A percentile compares a stretch with the other conserved stretches of the same genome.
phyloP scores from a whole-genome alignment of 1,140 invertebrate genomes.

The Drosophila persimilis region DNA sequence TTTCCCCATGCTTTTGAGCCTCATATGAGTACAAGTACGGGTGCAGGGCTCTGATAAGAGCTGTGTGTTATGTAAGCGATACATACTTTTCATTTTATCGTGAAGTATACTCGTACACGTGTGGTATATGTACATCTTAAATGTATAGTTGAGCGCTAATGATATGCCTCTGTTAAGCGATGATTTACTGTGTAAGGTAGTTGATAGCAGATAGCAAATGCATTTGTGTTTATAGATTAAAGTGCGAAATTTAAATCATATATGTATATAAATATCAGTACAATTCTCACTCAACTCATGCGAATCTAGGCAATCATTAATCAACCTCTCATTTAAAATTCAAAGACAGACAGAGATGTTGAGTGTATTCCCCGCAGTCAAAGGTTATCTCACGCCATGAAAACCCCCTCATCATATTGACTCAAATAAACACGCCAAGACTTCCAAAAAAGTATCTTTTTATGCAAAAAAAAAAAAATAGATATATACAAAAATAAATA shows the following conservation, averaged over 20 bases:
- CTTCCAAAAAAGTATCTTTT: slow-evolving; percentile 4
- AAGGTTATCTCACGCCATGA: slow-evolving; percentile 18
- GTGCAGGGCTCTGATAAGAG: too few species aligned
- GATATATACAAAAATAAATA: slow-evolving; percentile 33
- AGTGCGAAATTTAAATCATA: too few species aligned
- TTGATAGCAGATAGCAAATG: too few species aligned
- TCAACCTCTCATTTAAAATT: slow-evolving; percentile 18
- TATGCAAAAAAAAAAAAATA: slow-evolving; percentile 18
- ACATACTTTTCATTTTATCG: too few species aligned
- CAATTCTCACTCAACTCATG: slow-evolving; percentile 13
- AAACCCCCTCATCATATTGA: not conserved
- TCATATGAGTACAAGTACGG: too few species aligned
- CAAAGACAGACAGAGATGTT: not conserved
- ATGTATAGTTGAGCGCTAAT: too few species aligned
- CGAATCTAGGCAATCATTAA: slow-evolving; percentile 15
- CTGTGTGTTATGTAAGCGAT: too few species aligned
- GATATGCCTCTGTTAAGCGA: too few species aligned
- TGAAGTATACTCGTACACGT: too few species aligned
- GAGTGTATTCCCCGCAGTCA: slow-evolving; percentile 13
- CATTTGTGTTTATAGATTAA: too few species aligned
- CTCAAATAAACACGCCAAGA: not conserved
- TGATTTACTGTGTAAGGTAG: too few species aligned
- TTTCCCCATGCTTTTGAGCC: slow-evolving; percentile 1
- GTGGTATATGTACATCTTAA: too few species aligned
- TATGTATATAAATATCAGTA: not conserved